Percentiles rank a stretch among this genome's conserved stretches.
Conservation (phyloP, 2,797 vertebrate species). For the Chaunax sp. region DNA sequence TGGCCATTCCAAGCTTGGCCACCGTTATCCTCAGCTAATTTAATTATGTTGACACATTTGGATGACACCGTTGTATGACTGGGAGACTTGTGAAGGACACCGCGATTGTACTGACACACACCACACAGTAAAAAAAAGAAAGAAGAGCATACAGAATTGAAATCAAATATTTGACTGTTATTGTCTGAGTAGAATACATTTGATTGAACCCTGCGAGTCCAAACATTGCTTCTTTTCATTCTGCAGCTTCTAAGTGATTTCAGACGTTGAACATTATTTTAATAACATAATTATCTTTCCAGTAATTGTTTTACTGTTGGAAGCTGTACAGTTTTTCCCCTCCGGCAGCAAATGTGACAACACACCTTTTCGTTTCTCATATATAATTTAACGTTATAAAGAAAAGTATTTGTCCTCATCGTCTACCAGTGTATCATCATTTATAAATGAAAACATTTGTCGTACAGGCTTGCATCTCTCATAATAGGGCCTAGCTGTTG, state of each 20-base stretch:
- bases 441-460: neutral
- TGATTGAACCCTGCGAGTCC: neutral
- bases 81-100: conserved; percentile 57
- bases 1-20: conserved; percentile 26
- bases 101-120: conserved; percentile 47
- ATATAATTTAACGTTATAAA: conserved; percentile 4
- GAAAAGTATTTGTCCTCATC: conserved; percentile 17
- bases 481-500: neutral
- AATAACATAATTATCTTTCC: neutral
- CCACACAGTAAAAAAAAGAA: conserved; percentile 41
- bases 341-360: neutral
- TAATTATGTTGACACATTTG: conserved; percentile 51
- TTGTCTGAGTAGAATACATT: conserved; percentile 22
- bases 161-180: conserved; percentile 57
- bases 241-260: neutral
- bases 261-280: neutral
- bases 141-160: conserved; percentile 45
- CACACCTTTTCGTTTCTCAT: neutral
- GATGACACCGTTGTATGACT: conserved; percentile 43
- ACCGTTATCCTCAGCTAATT: conserved; percentile 56
- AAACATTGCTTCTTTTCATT: neutral
- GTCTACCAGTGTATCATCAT: neutral
- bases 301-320: neutral
- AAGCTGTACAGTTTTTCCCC: neutral
- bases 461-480: neutral